Base-by-base conservation (phyloP, 2,888 invertebrate genomes). In the Pristionchus mayeri region DNA sequence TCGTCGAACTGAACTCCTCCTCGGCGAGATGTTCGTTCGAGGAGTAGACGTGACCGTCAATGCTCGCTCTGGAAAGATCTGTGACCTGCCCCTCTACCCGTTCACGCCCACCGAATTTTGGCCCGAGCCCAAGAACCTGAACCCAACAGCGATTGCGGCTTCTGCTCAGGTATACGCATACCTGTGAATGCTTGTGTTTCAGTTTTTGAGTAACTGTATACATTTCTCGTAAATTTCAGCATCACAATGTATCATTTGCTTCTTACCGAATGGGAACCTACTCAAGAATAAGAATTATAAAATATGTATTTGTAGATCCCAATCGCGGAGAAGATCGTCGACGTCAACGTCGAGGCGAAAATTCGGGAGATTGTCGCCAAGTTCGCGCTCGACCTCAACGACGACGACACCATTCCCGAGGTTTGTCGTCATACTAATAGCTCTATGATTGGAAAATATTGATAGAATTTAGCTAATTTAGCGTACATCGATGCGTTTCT, bases 101-200 rank as follows among this genome's bases (percentile, higher is more conserved):
- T 89, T 89, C 81, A 84, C 86, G 34, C 88, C 86, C 50, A 85
- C 86, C 76, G 71, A 54, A 11, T 89, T 89, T 85, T 89, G 89
- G 89, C 88, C 89, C n/a, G 85, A 87, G 21, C 52, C 76, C 34
- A 57, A 84, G 18, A 76, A 34, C 48, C 27, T 54, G 24, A 34
- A 3, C 9, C 80, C 0, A 57, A 13, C 6, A 13, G 37, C 34
- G 18, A 18, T 24, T 54, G 67, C n/a, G 52, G 83, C 16, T 60
- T 50, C 9, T n/a, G 6, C 13, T 24, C 7, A 1, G 30, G 27
- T 44, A n/a, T 63, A 21, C 60, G 84, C 1, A 80, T 82, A 27
- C 13, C 44, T 13, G 44, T 44, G 7, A 44, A 44, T 44, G 13
- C 44, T 6, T 13, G 44, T n/a, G n/a, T n/a, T n/a, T n/a, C n/a